phyloP scores from a whole-genome alignment of 2,113 vertebrate genomes.

The Dendrocopos noguchii region DNA sequence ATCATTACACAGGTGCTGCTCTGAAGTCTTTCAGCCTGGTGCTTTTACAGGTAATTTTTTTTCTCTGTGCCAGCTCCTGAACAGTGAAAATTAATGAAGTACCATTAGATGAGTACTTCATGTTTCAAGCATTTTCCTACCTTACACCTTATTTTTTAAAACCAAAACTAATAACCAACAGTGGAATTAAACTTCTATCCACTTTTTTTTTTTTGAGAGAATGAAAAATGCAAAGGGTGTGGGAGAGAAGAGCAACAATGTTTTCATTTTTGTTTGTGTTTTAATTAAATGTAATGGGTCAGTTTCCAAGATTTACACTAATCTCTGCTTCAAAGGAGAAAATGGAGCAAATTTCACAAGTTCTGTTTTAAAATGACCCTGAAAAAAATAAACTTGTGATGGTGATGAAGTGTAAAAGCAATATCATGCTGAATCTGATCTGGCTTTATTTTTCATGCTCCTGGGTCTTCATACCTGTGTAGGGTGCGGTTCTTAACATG shows the following conservation, averaged over 20 bases:
- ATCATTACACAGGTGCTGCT: background rate
- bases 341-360: background rate
- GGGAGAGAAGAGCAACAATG: background rate
- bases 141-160: background rate
- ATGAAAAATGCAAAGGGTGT: background rate
- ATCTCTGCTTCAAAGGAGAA: conserved; percentile 9
- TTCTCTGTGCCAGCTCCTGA: background rate
- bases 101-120: background rate
- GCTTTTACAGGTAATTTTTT: background rate
- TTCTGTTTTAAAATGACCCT: conserved; percentile 15
- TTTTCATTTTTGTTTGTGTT: background rate
- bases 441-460: background rate
- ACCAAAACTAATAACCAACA: background rate
- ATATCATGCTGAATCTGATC: background rate
- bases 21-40: background rate
- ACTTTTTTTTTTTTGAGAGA: background rate
- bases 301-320: background rate
- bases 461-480: background rate
- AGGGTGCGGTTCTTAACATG: background rate
- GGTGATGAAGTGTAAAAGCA: conserved; percentile 35
- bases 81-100: background rate
- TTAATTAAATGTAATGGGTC: background rate
- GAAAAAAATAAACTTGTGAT: conserved; percentile 33
- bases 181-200: background rate
- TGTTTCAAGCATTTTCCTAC: background rate